Evolutionary conservation across 1,140 invertebrate genomes (phyloP), one percentile per base, ranked within the genome.

Genomic region (Hormaphis cornu): DNA sequence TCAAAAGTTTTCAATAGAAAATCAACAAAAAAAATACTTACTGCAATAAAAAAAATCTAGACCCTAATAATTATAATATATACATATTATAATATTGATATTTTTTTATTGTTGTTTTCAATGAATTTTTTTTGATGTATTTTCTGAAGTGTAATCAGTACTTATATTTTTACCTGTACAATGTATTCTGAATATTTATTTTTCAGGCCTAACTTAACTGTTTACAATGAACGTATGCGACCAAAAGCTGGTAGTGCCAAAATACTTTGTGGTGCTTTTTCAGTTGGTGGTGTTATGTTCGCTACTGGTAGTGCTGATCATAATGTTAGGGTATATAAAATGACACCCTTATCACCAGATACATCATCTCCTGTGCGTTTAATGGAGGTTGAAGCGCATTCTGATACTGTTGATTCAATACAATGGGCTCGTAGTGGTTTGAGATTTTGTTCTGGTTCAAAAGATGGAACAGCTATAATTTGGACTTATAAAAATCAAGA

Each of bases 181-280:
- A 9, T 40, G 9, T 40, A 37, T 24, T 37, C 22, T 35, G 26
- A 4, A 14, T 40, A 40, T 58, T 42, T 46, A 58, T 73, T 76
- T 82, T 81, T 44, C 73, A 89, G 87, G 42, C 81, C 86, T 28
- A 91, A 89, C 76, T 93, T 94, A 4, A 87, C 89, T 70, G 89
- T 95, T 76, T 97, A 93, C 77, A 88, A 95, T 74, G 61, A 66
- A n/a, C 61, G 61, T 10, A 96, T 98, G 80, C 86, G 92, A 75
- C 90, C 95, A 79, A 82, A 93, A 7, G 92, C 93, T 2, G 95
- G 95, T 44, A 88, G 90, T 74, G 93, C 93, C 18, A 93, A 97
- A 82, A 96, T 98, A 87, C 87, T 98, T 72, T 98, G 95, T 79
- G 89, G 91, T 0, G 91, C 92, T 0, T 97, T 97, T 79, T 96